Evolutionary conservation across 1,140 invertebrate genomes (phyloP).

Genomic region (Subanguina moxae): DNA sequence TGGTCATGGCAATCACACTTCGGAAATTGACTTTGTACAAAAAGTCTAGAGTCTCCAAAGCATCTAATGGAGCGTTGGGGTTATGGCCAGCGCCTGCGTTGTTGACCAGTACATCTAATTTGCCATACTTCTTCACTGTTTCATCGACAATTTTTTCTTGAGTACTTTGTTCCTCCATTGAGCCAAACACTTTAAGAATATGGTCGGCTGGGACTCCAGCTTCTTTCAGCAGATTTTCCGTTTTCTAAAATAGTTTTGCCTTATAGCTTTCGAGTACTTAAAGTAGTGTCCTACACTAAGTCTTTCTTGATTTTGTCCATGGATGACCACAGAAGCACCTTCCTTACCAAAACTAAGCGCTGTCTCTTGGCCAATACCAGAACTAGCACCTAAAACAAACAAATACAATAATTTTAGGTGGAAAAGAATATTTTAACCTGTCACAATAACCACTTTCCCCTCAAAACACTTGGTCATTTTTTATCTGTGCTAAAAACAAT

Average conservation of each 20-base stretch:
- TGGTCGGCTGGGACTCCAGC: conserved; percentile 16
- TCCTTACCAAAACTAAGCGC: conserved; percentile 32
- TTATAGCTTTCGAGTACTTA: not conserved
- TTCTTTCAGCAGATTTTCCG: conserved; percentile 22
- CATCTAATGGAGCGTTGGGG: conserved; percentile 8
- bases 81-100: not conserved
- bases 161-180: conserved; percentile 23
- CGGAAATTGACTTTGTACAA: conserved; percentile 28
- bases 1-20: conserved; percentile 28
- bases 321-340: conserved; percentile 30
- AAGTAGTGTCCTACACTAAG: conserved; percentile 15
- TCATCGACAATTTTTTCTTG: conserved; percentile 20
- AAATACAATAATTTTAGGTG: not conserved
- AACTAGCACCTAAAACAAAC: conserved; percentile 24
- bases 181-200: conserved; percentile 27
- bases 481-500: not conserved
- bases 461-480: conserved; percentile 6
- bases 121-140: conserved; percentile 33
- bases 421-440: conserved; percentile 14
- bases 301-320: conserved; percentile 32
- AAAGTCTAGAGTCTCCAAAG: conserved; percentile 31
- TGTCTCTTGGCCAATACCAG: conserved; percentile 31
- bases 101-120: conserved; percentile 30
- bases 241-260: conserved; percentile 19
- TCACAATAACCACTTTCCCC: conserved; percentile 29